Evolutionary conservation across 2,888 invertebrate genomes (phyloP).

Genomic region (Metopia argyrocephala): DNA sequence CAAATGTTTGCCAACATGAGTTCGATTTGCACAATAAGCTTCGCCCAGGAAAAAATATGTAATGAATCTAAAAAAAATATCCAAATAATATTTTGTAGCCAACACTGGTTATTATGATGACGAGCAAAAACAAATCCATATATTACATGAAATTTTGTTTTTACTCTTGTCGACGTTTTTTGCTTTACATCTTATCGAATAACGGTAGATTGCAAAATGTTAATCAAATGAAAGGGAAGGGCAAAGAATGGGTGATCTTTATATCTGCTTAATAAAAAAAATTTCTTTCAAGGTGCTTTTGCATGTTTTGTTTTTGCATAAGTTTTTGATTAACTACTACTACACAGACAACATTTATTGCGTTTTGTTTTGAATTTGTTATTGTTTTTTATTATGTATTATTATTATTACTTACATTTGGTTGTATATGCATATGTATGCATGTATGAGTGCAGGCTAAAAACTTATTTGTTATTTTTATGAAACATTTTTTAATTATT

Average conservation of each 20-base stretch:
- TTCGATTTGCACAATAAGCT: no score
- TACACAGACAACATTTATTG: no score
- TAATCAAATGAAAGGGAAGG: constrained; percentile 7
- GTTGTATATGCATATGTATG: neutral
- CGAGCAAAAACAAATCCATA: no score
- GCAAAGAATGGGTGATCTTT: constrained; percentile 42
- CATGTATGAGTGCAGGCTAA: neutral
- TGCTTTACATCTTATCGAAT: constrained; percentile 18
- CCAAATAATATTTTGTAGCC: no score
- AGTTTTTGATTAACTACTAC: neutral
- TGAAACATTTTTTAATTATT: constrained; percentile 3
- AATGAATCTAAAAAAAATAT: no score
- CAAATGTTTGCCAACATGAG: no score
- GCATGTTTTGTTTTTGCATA: neutral
- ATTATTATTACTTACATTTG: constrained; percentile 13
- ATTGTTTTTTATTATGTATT: neutral
- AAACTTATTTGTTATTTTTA: neutral
- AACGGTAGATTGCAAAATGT: constrained; percentile 13
- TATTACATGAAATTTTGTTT: no score
- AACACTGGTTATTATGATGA: no score
- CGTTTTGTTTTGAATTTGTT: constrained; percentile 11
- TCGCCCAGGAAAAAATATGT: no score
- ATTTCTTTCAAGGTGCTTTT: constrained; percentile 54
- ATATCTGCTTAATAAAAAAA: constrained; percentile 19
- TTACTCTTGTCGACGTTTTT: no score